Evolutionary conservation across 2,888 invertebrate genomes (phyloP).

Genomic region (Nomada fucata): DNA sequence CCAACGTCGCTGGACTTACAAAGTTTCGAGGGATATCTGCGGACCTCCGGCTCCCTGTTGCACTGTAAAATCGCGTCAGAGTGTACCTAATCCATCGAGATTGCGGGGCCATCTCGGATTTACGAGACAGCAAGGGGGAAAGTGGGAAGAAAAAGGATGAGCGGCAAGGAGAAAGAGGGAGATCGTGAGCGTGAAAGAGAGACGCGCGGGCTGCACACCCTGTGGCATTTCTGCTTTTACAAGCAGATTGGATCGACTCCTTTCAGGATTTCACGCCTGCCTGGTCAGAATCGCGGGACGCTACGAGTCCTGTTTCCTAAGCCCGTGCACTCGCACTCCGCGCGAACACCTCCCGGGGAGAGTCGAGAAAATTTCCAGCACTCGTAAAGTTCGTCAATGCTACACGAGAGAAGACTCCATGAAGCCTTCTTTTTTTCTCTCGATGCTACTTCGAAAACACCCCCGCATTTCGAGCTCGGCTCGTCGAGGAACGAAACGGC

Average conservation of each 20-base stretch:
- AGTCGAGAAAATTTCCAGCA: constrained; percentile 40
- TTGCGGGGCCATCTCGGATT: constrained; percentile 68
- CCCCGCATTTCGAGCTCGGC: neutral
- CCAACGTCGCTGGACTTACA: constrained; percentile 47
- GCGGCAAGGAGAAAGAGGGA: constrained; percentile 23
- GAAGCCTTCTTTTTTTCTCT: neutral
- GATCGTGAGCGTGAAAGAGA: neutral
- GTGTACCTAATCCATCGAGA: constrained; percentile 72
- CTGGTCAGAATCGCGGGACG: constrained; percentile 58
- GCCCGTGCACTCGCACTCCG: neutral
- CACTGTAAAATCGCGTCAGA: constrained; percentile 66
- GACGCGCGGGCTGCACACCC: constrained; percentile 12
- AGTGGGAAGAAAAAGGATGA: constrained; percentile 11
- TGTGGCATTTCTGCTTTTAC: constrained; percentile 70
- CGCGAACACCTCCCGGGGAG: constrained; percentile 18
- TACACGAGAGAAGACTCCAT: constrained; percentile 3
- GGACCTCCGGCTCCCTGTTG: constrained; percentile 49
- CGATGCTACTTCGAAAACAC: no score
- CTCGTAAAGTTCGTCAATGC: constrained; percentile 44
- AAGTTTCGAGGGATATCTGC: constrained; percentile 52
- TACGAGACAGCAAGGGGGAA: constrained; percentile 45
- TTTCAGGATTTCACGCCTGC: constrained; percentile 61
- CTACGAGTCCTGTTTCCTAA: constrained; percentile 49
- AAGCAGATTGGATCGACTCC: constrained; percentile 71
- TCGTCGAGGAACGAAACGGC: neutral